These are phyloP conservation scores for Phylloscopus collybita DNA, from an alignment of 2,797 vertebrate species.

Conservation along the genomic window DNA sequence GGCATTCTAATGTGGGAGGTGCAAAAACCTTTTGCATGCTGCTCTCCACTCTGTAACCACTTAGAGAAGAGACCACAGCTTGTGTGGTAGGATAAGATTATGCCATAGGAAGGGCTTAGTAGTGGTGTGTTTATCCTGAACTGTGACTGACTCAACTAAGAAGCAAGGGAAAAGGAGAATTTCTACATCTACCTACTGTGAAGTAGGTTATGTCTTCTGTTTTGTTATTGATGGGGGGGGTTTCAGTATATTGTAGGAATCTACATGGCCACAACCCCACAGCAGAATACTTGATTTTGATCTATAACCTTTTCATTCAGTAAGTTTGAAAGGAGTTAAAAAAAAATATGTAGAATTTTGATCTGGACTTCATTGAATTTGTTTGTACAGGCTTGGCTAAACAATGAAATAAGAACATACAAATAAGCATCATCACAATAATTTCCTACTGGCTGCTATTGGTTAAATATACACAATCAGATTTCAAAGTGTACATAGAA, in stretches of 20 bases:
- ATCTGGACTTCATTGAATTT: neutral
- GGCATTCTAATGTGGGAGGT: neutral
- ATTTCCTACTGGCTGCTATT: neutral
- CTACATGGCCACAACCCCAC: neutral
- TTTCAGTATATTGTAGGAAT: neutral
- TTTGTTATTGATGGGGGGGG: neutral
- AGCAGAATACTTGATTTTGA: neutral
- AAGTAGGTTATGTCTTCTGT: neutral
- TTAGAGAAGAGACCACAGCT: neutral
- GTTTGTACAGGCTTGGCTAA: neutral
- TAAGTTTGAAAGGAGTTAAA: neutral
- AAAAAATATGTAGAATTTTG: neutral
- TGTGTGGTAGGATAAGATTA: neutral
- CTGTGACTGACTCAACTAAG: neutral
- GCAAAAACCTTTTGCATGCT: neutral
- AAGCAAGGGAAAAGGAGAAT: neutral
- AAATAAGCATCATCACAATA: neutral
- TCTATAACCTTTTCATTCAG: neutral
- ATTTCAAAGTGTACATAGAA: neutral
- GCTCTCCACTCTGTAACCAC: neutral
- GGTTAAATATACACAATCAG: neutral
- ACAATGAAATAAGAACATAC: neutral
- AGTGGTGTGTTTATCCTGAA: neutral
- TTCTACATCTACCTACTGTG: neutral
- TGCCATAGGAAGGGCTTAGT: neutral